A percentile compares a stretch with the other conserved stretches of the same genome.
Evolutionary conservation across 2,797 vertebrate species (phyloP).

Genomic region (Telmatherina bonti): DNA sequence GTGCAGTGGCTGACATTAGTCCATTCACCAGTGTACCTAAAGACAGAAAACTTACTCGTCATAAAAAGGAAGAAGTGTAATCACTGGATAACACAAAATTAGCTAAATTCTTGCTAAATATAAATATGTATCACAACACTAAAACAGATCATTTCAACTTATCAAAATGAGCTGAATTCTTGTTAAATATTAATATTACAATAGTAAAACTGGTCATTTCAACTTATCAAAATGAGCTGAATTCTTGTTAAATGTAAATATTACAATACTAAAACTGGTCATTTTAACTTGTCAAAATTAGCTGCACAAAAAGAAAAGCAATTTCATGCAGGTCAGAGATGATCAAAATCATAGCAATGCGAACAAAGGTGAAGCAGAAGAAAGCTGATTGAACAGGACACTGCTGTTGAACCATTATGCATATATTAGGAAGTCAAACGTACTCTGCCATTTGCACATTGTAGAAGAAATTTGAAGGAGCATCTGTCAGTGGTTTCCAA

Average conservation of each 20-base stretch:
- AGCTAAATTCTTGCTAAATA: background rate
- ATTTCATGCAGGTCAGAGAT: background rate
- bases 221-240: background rate
- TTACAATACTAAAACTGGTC: too few relatives aligned
- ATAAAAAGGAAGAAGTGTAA: conserved; percentile 2
- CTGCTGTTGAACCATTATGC: background rate
- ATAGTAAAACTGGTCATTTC: too few relatives aligned
- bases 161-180: background rate
- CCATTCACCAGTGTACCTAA: conserved; percentile 34
- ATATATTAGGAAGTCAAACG: conserved; percentile 28
- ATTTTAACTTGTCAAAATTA: background rate
- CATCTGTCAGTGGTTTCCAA: conserved; percentile 65
- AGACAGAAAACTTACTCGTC: conserved; percentile 19
- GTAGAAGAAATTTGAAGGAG: conserved; percentile 51
- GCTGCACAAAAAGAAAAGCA: background rate
- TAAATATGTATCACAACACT: background rate
- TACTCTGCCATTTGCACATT: conserved; percentile 75
- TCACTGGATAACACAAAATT: background rate
- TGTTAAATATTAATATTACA: too few relatives aligned
- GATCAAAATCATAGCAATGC: background rate
- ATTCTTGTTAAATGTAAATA: too few relatives aligned
- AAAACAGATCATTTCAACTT: background rate
- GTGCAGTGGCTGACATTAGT: conserved; percentile 49
- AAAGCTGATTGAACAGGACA: background rate
- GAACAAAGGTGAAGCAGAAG: background rate